phyloP scores from a whole-genome alignment of 2,888 invertebrate species.

The Andrena minutula region DNA sequence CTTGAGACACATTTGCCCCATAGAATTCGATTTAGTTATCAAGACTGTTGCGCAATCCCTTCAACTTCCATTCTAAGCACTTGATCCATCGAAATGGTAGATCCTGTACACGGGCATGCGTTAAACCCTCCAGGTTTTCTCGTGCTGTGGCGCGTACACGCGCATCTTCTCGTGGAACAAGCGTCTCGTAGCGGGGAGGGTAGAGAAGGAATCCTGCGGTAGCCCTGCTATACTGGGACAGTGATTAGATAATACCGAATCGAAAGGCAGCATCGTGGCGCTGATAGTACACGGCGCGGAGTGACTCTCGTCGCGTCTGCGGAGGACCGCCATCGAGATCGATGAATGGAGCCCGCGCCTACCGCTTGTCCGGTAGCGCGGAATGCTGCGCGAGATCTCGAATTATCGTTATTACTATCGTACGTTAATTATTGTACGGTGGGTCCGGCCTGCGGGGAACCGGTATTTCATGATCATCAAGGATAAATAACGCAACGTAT shows the following conservation, averaged over 20 bases:
- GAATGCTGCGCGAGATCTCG: constrained; percentile 74
- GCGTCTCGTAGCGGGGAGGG: not conserved
- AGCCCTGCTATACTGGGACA: constrained; percentile 47
- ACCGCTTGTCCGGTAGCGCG: constrained; percentile 69
- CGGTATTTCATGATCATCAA: constrained; percentile 76
- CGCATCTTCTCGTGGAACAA: constrained; percentile 9
- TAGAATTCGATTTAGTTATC: no score
- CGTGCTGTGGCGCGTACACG: not conserved
- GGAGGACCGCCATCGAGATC: constrained; percentile 59
- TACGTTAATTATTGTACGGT: constrained; percentile 73
- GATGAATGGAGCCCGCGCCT: constrained; percentile 71
- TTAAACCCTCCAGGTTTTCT: not conserved
- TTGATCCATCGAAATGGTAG: not conserved
- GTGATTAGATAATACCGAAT: constrained; percentile 70
- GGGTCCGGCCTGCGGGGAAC: constrained; percentile 64
- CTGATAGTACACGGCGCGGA: constrained; percentile 34
- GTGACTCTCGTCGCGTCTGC: constrained; percentile 33
- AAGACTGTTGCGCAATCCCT: no score
- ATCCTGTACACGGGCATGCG: not conserved
- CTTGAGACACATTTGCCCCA: no score
- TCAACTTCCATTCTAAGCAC: not conserved
- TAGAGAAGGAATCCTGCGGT: constrained; percentile 50
- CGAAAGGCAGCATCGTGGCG: constrained; percentile 50
- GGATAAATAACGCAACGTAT: constrained; percentile 71
- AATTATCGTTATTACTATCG: constrained; percentile 77